Evolutionary conservation across 2,888 invertebrate genomes (phyloP).

Genomic region (Caenorhabditis uteleia): DNA sequence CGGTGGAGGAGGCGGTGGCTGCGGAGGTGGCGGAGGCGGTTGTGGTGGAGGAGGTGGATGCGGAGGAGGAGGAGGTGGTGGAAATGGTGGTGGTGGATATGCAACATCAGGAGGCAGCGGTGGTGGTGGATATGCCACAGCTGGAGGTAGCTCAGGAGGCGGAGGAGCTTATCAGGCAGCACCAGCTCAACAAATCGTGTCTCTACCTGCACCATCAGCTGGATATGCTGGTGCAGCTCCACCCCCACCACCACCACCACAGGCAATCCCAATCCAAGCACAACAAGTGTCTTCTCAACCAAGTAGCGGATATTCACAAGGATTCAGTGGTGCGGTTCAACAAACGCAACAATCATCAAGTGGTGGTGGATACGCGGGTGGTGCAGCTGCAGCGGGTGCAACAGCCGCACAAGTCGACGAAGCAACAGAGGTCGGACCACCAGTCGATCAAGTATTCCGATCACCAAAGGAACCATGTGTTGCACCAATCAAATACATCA

Average conservation of each 20-base stretch:
- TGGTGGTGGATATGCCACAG: constrained; percentile 3
- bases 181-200: not conserved
- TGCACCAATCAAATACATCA: constrained; percentile 39
- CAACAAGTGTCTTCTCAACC: not conserved
- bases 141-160: constrained; percentile 2
- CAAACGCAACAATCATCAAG: not conserved
- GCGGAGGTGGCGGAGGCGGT: constrained; percentile 18
- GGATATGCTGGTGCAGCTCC: constrained; percentile 7
- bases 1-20: constrained; percentile 15
- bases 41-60: constrained; percentile 18
- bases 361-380: not conserved
- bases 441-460: constrained; percentile 36
- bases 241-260: not conserved
- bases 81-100: constrained; percentile 15
- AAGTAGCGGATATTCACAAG: no score
- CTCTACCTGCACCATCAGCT: not conserved
- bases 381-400: constrained; percentile 33
- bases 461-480: constrained; percentile 24
- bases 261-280: no score
- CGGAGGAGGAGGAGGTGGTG: constrained; percentile 10
- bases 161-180: constrained; percentile 5
- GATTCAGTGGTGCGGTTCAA: not conserved
- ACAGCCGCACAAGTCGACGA: constrained; percentile 37
- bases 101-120: constrained; percentile 19
- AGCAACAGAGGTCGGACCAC: constrained; percentile 17